Base-by-base conservation (phyloP, 2,888 invertebrate species). In the Mongoloraphidia duomilia region DNA sequence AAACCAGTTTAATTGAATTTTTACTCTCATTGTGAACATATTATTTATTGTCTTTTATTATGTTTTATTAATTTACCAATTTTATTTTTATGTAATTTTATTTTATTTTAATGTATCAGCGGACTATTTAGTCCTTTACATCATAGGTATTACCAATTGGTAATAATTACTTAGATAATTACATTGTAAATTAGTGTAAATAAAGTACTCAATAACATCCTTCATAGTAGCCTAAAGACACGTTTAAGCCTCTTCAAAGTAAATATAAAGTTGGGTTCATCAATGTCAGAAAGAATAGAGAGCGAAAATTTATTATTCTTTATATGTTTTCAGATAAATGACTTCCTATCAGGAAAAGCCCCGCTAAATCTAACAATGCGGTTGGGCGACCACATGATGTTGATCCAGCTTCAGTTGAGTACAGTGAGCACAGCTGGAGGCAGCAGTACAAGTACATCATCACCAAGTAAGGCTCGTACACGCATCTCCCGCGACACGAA, bases 321-420 rank as follows among this genome's bases (percentile, higher is more conserved):
- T 50, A 17, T 42, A 26, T 26, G 26, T 51, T 60, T 62, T 3
- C 71, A 79, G 73, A 93, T 95, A 55, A 93, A 92, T 72, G 93
- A 94, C 70, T 95, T 95, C 69, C 76, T 95, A 40, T 90, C 91
- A 64, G 95, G 94, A 52, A 90, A 91, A 67, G 90, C 92, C 45
- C 94, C 95, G 26, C 71, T 95, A 52, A 92, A 94, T 67, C 75
- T 95, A 56, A 94, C 93, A 55, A 93, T 94, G 92, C 81, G 93
- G 57, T 74, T 94, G 52, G 94, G 94, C 50, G 94, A 94, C 67
- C 93, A 95, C 72, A 92, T 95, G 90, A 94, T 95, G 93, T 76
- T 95, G 58, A 93, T 95, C 54, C 94, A 95, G 66, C 72, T 95
- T 51, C 94, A 94, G 69, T 71, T 95, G 55, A 93, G 93, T 58